Percentiles rank a stretch among this genome's conserved stretches.
These are phyloP conservation scores for Prionailurus viverrinus DNA, from an alignment of 2,113 vertebrate species.

Conservation along the genomic window DNA sequence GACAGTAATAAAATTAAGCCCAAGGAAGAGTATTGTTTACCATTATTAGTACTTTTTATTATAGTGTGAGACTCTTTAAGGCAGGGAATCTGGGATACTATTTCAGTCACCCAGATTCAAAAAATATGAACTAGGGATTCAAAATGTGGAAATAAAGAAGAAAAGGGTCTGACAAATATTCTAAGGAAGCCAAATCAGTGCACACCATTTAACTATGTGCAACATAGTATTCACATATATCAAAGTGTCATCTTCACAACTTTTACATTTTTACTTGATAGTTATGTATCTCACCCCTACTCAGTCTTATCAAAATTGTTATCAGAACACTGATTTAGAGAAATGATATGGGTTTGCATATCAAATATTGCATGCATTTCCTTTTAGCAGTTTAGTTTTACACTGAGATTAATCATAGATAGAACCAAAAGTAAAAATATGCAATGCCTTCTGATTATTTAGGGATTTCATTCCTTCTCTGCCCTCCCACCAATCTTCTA, in stretches of 20 bases:
- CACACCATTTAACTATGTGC: not conserved
- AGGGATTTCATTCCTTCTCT: conserved; percentile 52
- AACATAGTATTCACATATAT: not conserved
- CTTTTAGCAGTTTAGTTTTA: conserved; percentile 6
- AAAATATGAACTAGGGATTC: not conserved
- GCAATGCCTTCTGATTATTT: conserved; percentile 20
- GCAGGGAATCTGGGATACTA: not conserved
- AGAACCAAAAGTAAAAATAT: not conserved
- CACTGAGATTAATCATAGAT: not conserved
- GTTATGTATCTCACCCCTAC: not conserved
- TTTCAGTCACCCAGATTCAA: conserved; percentile 18
- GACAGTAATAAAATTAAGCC: not conserved
- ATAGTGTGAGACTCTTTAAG: not conserved
- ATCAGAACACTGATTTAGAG: not conserved
- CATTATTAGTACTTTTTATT: not conserved
- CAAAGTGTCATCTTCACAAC: not conserved
- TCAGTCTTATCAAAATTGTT: not conserved
- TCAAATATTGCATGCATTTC: not conserved
- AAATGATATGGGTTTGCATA: conserved; percentile 1
- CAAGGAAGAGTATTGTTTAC: not conserved
- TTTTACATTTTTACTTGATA: not conserved
- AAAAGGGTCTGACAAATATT: not conserved
- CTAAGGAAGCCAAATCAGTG: not conserved
- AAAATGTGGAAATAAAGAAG: not conserved
- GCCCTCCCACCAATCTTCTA: conserved; percentile 57